Percentiles rank a stretch among this genome's conserved stretches.
Conservation (phyloP, 2,797 vertebrate species). For the Microctenopoma steveboyesi region DNA sequence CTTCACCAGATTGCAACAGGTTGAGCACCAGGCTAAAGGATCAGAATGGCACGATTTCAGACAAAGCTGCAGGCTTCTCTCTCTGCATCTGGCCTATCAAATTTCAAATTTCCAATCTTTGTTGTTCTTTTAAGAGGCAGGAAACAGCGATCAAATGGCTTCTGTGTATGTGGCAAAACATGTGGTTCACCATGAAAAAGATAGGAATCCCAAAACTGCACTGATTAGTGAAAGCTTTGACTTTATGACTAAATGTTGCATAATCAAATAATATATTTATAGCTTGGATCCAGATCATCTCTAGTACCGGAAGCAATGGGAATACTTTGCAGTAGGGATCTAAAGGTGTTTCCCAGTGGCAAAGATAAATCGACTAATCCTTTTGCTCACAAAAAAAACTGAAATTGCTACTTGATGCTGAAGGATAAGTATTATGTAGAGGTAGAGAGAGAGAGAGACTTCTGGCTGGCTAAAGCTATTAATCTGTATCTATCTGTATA, state of each 20-base stretch:
- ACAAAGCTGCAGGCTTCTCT: conserved; percentile 29
- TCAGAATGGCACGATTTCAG: conserved; percentile 28
- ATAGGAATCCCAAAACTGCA: conserved; percentile 40
- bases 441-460: conserved; percentile 53
- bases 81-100: neutral
- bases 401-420: conserved; percentile 58
- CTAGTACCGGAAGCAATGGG: conserved; percentile 40
- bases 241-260: conserved; percentile 17
- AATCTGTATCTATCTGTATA: conserved; percentile 25
- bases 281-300: conserved; percentile 42
- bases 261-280: conserved; percentile 45
- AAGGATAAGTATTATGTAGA: conserved; percentile 60
- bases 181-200: conserved; percentile 11
- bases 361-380: conserved; percentile 61
- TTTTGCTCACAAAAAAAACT: conserved; percentile 54
- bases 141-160: conserved; percentile 27
- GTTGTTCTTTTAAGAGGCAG: neutral
- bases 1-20: conserved; percentile 29
- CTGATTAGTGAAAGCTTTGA: conserved; percentile 30
- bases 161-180: conserved; percentile 21
- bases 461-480: conserved; percentile 37
- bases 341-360: conserved; percentile 58
- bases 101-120: conserved; percentile 29
- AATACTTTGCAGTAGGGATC: conserved; percentile 44
- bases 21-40: conserved; percentile 34